Evolutionary conservation across 2,113 vertebrate species (phyloP).

Genomic region (Neodontobutis hainanensis): DNA sequence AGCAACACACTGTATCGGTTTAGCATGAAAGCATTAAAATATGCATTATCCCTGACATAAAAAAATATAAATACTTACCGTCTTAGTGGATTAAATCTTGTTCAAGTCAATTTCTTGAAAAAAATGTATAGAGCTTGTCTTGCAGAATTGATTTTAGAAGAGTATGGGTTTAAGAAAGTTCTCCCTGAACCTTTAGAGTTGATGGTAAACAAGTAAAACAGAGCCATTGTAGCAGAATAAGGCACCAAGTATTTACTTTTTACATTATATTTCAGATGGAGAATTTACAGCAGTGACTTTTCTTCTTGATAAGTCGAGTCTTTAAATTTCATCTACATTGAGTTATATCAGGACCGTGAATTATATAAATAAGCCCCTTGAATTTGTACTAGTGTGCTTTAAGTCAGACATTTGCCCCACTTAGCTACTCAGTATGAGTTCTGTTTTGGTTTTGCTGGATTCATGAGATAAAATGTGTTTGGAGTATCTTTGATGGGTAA

Average conservation of each 20-base stretch:
- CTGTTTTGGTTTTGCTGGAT: conserved; percentile 1
- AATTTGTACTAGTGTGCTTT: conserved; percentile 17
- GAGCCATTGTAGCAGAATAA: too few species aligned
- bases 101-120: neutral
- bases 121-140: neutral
- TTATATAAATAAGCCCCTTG: conserved; percentile 14
- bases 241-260: too few species aligned
- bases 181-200: too few species aligned
- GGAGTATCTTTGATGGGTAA: neutral
- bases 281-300: neutral
- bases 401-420: conserved; percentile 42
- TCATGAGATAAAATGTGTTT: conserved; percentile 20
- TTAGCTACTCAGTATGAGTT: conserved; percentile 4
- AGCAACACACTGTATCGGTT: neutral
- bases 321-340: neutral
- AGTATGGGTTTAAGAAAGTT: too few species aligned
- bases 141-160: too few species aligned
- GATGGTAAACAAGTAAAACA: too few species aligned
- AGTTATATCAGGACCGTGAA: conserved; percentile 10
- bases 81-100: neutral
- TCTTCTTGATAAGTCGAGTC: conserved; percentile 7
- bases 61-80: neutral
- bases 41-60: too few species aligned
- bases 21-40: too few species aligned
- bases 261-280: neutral